A percentile compares a stretch with the other conserved stretches of the same genome.
Evolutionary conservation across 2,113 vertebrate genomes (phyloP).

Genomic region (Pomatorhinus ruficollis): DNA sequence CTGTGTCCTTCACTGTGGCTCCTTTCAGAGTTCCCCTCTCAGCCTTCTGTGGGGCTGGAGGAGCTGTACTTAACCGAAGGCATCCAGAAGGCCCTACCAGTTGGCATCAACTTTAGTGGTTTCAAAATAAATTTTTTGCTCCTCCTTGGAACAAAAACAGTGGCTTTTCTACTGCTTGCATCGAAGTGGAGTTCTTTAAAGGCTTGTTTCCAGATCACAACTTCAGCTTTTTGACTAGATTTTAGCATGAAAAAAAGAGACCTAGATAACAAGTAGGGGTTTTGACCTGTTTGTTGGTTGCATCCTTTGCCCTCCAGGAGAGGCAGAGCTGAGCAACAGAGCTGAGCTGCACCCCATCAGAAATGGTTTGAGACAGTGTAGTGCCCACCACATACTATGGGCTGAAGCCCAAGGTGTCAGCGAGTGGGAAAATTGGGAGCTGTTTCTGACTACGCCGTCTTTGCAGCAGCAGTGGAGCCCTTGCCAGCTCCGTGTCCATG

Average conservation of each 20-base stretch:
- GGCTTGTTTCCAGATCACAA: background rate
- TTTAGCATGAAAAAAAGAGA: background rate
- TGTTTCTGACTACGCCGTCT: fast-evolving
- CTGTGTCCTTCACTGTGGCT: background rate
- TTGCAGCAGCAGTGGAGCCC: background rate
- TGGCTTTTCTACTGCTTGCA: background rate
- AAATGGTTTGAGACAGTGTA: background rate
- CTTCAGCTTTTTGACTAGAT: background rate
- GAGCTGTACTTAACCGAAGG: background rate
- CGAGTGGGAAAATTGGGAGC: fast-evolving
- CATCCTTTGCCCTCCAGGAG: background rate
- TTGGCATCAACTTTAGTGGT: background rate
- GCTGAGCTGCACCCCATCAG: background rate
- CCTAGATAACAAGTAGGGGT: fast-evolving
- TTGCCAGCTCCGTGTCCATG: fast-evolving
- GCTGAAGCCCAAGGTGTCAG: background rate
- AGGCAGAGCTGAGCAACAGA: background rate
- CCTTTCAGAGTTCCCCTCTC: background rate
- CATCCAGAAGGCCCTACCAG: background rate
- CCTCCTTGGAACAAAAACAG: background rate
- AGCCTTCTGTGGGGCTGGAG: fast-evolving
- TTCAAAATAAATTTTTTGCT: background rate
- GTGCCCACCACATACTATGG: background rate
- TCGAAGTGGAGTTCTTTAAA: background rate
- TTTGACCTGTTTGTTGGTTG: background rate